phyloP scores from a whole-genome alignment of 2,113 vertebrate species.

The Chlorocebus sabaeus region DNA sequence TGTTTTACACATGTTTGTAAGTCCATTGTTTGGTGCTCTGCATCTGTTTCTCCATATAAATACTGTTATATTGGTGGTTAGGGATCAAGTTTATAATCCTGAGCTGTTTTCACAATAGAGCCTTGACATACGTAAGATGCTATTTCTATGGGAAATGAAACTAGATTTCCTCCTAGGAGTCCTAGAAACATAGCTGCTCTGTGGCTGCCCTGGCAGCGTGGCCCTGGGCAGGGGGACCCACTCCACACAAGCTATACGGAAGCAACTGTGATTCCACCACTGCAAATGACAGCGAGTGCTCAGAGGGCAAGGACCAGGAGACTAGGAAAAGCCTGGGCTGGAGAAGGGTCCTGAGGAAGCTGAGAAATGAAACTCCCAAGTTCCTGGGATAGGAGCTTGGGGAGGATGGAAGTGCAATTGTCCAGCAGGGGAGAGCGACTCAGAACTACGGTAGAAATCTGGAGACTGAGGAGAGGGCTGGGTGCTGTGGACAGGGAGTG shows the following conservation, averaged over 20 bases:
- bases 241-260: not conserved
- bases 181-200: not conserved
- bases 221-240: rapidly evolving
- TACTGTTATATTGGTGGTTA: no score
- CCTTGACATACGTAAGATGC: no score
- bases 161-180: not conserved
- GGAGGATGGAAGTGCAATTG: not conserved
- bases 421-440: not conserved
- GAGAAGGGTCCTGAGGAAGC: not conserved
- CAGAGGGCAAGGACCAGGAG: not conserved
- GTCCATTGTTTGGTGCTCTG: not conserved
- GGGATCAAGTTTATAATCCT: not conserved
- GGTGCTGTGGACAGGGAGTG: no score
- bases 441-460: not conserved
- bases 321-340: not conserved
- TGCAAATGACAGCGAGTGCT: not conserved
- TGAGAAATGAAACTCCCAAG: not conserved
- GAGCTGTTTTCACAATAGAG: not conserved
- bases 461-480: rapidly evolving
- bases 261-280: not conserved
- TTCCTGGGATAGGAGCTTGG: not conserved
- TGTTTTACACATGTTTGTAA: not conserved
- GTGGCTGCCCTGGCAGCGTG: not conserved
- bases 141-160: not conserved
- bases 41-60: not conserved